Conservation (phyloP, 2,888 invertebrate genomes). For the Tolmerus cingulatus region DNA sequence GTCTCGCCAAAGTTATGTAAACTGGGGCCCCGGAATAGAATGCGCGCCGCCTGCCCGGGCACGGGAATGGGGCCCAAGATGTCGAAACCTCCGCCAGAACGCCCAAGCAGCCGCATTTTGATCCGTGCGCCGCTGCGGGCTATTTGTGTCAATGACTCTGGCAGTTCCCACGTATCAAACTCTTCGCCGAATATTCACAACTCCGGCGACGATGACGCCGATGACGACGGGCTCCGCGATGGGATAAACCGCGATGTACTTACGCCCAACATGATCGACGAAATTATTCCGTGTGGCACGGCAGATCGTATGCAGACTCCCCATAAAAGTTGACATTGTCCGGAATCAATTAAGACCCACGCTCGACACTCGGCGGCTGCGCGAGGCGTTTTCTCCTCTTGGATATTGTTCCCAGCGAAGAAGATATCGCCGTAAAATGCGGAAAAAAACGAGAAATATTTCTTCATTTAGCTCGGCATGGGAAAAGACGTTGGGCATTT, state of each 20-base stretch:
- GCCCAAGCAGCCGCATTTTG: not conserved
- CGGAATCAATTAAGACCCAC: slow-evolving; percentile 44
- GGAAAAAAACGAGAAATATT: not conserved
- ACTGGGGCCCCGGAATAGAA: not conserved
- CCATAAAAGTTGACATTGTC: slow-evolving; percentile 40
- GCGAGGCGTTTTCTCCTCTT: not conserved
- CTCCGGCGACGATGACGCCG: not conserved
- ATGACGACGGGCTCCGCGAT: slow-evolving; percentile 12
- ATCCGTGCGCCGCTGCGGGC: slow-evolving; percentile 14
- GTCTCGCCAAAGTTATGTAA: not conserved
- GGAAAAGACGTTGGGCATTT: not conserved
- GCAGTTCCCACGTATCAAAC: slow-evolving; percentile 43
- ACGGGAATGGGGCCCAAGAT: not conserved
- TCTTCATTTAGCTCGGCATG: not conserved
- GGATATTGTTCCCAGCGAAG: not conserved
- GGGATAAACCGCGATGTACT: slow-evolving; percentile 36
- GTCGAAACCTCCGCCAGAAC: slow-evolving; percentile 4
- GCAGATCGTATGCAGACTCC: slow-evolving; percentile 30
- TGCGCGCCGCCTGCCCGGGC: not conserved
- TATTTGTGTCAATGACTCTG: slow-evolving; percentile 44
- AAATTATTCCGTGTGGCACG: slow-evolving; percentile 26
- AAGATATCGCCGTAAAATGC: not conserved
- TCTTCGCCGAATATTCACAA: slow-evolving; percentile 35
- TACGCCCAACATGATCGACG: slow-evolving; percentile 40
- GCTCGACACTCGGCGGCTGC: not conserved